Percentiles rank a stretch among this genome's conserved stretches.
Evolutionary conservation across 23 tunicate genomes (phyloP).

Genomic region (Phallusia fumigata): DNA sequence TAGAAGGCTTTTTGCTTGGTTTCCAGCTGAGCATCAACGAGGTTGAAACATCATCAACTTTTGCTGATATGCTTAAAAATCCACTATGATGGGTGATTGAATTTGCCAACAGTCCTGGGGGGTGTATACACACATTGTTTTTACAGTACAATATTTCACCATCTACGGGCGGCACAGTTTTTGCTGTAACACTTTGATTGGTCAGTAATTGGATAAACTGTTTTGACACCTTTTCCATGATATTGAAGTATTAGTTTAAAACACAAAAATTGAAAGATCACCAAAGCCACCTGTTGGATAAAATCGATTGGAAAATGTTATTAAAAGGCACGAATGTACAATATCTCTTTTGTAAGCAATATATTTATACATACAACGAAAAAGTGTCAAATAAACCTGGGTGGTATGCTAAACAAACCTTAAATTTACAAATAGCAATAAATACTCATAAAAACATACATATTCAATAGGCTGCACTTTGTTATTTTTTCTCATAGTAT

Average conservation of each 20-base stretch:
- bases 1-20: conserved; percentile 21
- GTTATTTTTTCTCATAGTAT: too few species aligned
- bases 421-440: too few species aligned
- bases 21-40: conserved; percentile 60
- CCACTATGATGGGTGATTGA: conserved; percentile 54
- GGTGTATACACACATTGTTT: conserved; percentile 76
- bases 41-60: conserved; percentile 12
- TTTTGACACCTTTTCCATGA: neutral
- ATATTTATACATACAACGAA: too few species aligned
- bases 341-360: too few species aligned
- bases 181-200: neutral
- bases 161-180: conserved; percentile 55
- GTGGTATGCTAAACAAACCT: too few species aligned
- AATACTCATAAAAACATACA: too few species aligned
- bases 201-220: neutral
- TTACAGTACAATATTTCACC: conserved; percentile 74
- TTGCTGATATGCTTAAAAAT: conserved; percentile 58
- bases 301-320: too few species aligned
- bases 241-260: neutral
- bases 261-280: neutral
- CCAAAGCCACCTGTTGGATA: neutral
- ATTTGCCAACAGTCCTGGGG: conserved; percentile 48
- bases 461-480: too few species aligned
- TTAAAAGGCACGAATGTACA: too few species aligned
- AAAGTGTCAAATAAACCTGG: too few species aligned